Evolutionary conservation across 2,113 vertebrate species (phyloP).

Genomic region (Cryptoleucopteryx plumbea): DNA sequence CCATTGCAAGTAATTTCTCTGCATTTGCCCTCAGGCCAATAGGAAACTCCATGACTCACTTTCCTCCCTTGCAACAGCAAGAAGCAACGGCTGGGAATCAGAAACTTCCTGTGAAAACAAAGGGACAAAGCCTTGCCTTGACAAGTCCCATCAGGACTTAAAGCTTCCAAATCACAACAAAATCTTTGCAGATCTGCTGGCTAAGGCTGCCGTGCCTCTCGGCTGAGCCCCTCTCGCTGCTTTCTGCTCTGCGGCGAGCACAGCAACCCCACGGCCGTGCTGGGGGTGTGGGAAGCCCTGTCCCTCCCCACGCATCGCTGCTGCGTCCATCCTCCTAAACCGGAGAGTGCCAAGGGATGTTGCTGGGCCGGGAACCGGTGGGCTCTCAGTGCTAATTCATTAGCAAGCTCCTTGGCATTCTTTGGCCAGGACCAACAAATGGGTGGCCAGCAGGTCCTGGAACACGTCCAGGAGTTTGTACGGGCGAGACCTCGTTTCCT

Average conservation of each 20-base stretch:
- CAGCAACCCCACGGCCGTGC: rapidly evolving
- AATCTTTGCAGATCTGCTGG: neutral
- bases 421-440: neutral
- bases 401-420: neutral
- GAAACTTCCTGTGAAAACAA: conserved; percentile 63
- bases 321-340: rapidly evolving
- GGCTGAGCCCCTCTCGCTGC: neutral
- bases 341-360: neutral
- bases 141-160: neutral
- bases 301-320: neutral
- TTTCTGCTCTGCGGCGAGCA: neutral
- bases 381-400: neutral
- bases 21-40: neutral
- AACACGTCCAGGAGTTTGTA: neutral
- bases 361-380: neutral
- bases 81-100: neutral
- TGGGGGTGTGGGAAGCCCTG: neutral
- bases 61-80: conserved; percentile 37
- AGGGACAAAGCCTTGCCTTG: conserved; percentile 9
- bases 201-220: neutral
- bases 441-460: neutral
- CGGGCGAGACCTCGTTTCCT: neutral
- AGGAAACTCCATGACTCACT: conserved; percentile 62
- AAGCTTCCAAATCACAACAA: neutral
- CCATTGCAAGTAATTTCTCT: neutral